Conservation (phyloP, 53 echinoderm and acorn worm genomes). For the Henricia sp. region DNA sequence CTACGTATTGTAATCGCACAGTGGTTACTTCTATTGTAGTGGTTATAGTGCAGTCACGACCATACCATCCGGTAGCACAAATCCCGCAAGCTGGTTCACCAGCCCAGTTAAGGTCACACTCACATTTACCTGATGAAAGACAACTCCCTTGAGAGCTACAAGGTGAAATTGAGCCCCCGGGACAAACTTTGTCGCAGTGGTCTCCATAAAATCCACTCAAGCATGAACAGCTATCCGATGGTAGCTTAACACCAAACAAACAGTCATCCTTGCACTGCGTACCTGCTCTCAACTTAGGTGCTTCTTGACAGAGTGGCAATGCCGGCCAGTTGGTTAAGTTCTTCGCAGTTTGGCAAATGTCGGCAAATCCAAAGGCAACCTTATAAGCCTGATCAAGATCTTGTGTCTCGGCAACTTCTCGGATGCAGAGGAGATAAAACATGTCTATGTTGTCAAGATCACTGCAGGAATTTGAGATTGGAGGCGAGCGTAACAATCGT, state of each 20-base stretch:
- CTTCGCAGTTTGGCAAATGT: slow-evolving; percentile 77
- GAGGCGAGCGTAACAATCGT: slow-evolving; percentile 54
- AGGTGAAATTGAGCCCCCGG: slow-evolving; percentile 67
- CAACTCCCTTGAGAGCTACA: slow-evolving; percentile 78
- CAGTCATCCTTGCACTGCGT: slow-evolving; percentile 81
- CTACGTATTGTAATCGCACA: slow-evolving; percentile 27
- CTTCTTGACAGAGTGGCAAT: slow-evolving; percentile 69
- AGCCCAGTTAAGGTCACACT: slow-evolving; percentile 86
- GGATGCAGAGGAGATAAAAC: slow-evolving; percentile 73
- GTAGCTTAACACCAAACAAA: slow-evolving; percentile 69
- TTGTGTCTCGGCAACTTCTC: slow-evolving; percentile 65
- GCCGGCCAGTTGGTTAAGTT: slow-evolving; percentile 85
- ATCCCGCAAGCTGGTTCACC: slow-evolving; percentile 67
- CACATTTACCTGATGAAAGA: slow-evolving; percentile 61
- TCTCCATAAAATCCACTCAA: slow-evolving; percentile 76
- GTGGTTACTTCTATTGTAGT: not conserved
- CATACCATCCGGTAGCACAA: slow-evolving; percentile 75
- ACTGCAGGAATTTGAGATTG: slow-evolving; percentile 66
- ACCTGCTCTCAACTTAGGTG: slow-evolving; percentile 72
- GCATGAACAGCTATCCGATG: slow-evolving; percentile 55
- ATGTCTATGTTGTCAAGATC: slow-evolving; percentile 53
- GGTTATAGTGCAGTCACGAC: slow-evolving; percentile 79
- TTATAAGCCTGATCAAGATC: slow-evolving; percentile 66
- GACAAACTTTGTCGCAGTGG: slow-evolving; percentile 75
- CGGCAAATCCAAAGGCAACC: slow-evolving; percentile 85